Evolutionary conservation across 2,888 invertebrate genomes (phyloP), one percentile per base, ranked within the genome.

Genomic region (Tortricodes alternella): DNA sequence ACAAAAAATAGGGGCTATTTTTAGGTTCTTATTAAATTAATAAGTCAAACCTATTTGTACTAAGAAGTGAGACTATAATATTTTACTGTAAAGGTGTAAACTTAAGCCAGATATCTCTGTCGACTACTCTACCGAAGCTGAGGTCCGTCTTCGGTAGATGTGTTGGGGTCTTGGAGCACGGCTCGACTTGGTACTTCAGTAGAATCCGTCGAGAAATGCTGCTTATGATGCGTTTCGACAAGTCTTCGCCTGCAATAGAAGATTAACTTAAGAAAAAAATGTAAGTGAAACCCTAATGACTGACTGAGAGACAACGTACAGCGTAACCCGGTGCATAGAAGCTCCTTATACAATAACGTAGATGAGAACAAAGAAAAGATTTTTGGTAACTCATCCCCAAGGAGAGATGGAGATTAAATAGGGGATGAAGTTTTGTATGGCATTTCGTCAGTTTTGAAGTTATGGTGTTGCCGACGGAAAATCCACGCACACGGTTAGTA

Each of bases 161-260:
- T 0, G 65, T 51, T 0, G 85, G 85, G 0, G 88, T 87, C 43
- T 63, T 76, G 0, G 60, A 65, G 29, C 79, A 78, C 0, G 77
- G 65, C 35, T 80, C 73, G 0, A 90, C 65, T 15, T 73, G 64
- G 53, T 75, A 89, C 21, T 73, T 75, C 27, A 72, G 66, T 23
- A 90, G 53, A 37, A 89, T 59, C 0, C 66, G 59, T 29, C 65
- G 72, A 1, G 80, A 67, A 0, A 89, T 73, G 2, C 61, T 63
- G 23, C 67, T 74, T 19, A 86, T 73, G 6, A 88, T 85, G 32
- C 74, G 72, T 50, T 79, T 58, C 0, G 89, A 74, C 27, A 90
- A 51, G 13, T 82, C 74, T 60, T 87, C 88, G 43, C 89, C 89
- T 90, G 81, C 15, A 80, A 80, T 61, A 39, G 37, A 50, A 34